Evolutionary conservation across 2,113 vertebrate genomes (phyloP).

Genomic region (Atractosteus spatula): DNA sequence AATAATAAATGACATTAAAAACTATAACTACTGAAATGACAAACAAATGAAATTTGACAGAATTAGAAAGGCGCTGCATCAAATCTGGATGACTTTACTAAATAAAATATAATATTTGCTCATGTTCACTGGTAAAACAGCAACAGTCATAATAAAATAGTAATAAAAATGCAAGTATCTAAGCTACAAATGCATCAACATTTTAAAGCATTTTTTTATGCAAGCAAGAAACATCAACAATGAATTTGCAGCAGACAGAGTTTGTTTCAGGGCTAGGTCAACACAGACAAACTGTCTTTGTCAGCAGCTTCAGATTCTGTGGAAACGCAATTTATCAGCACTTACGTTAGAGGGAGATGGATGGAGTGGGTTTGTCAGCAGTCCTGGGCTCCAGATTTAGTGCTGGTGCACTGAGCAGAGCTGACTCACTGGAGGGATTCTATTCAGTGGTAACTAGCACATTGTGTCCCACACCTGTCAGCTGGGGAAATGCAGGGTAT

Average conservation of each 20-base stretch:
- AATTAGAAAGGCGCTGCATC: too few species aligned
- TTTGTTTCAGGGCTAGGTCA: conserved; percentile 23
- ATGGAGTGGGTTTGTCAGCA: conserved; percentile 25
- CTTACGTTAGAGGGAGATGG: conserved; percentile 37
- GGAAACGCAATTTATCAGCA: conserved; percentile 42
- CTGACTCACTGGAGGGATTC: neutral
- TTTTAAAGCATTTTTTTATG: too few species aligned
- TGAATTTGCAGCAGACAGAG: neutral
- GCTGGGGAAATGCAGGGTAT: conserved; percentile 45
- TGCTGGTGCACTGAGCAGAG: neutral
- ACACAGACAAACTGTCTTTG: conserved; percentile 18
- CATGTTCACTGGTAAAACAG: too few species aligned
- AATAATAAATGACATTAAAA: too few species aligned
- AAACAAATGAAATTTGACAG: too few species aligned
- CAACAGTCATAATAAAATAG: too few species aligned
- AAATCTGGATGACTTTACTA: too few species aligned
- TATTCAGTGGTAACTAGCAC: conserved; percentile 4
- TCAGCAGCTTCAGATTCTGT: conserved; percentile 29
- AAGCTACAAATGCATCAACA: too few species aligned
- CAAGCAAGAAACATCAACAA: too few species aligned
- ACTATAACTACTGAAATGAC: too few species aligned
- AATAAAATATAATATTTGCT: too few species aligned
- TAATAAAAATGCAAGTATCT: too few species aligned
- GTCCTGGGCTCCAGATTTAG: neutral
- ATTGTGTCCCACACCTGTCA: conserved; percentile 37